Evolutionary conservation across 2,888 invertebrate genomes (phyloP).

Genomic region (Dynastes tityus): DNA sequence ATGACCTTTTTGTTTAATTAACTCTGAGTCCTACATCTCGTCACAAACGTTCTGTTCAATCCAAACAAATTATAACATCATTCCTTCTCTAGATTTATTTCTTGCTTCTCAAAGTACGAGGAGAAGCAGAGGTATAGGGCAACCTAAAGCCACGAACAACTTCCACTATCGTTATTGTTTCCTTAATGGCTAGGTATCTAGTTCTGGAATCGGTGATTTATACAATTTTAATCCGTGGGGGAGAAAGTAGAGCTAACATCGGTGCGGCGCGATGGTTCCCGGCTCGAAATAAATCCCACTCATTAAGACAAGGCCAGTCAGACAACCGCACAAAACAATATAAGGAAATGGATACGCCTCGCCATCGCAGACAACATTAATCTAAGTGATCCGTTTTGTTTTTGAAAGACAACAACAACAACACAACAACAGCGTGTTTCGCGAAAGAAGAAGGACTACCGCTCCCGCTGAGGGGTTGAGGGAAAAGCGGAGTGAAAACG

Average conservation of each 20-base stretch:
- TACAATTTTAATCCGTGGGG: conserved; percentile 43
- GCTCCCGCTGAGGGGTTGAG: background rate
- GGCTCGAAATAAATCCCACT: conserved; percentile 38
- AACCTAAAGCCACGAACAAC: conserved; percentile 15
- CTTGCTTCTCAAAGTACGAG: conserved; percentile 1
- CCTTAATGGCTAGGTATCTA: conserved; percentile 30
- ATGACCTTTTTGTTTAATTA: background rate
- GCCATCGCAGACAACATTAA: conserved; percentile 44
- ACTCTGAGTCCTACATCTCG: background rate
- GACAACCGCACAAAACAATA: conserved; percentile 40
- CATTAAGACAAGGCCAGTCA: conserved; percentile 44
- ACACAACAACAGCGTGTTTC: conserved; percentile 35
- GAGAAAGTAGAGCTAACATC: conserved; percentile 38
- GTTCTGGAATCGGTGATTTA: conserved; percentile 39
- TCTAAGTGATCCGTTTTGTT: conserved; percentile 45
- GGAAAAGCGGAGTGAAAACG: background rate
- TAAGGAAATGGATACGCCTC: conserved; percentile 38
- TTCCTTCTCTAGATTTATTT: conserved; percentile 28
- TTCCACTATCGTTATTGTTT: conserved; percentile 34
- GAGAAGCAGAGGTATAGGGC: background rate
- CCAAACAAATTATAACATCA: conserved; percentile 21
- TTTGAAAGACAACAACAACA: conserved; percentile 40
- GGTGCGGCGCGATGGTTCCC: conserved; percentile 13
- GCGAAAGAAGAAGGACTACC: conserved; percentile 6
- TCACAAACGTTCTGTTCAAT: background rate